Evolutionary conservation across 2,113 vertebrate genomes (phyloP).

Genomic region (Garra rufa): DNA sequence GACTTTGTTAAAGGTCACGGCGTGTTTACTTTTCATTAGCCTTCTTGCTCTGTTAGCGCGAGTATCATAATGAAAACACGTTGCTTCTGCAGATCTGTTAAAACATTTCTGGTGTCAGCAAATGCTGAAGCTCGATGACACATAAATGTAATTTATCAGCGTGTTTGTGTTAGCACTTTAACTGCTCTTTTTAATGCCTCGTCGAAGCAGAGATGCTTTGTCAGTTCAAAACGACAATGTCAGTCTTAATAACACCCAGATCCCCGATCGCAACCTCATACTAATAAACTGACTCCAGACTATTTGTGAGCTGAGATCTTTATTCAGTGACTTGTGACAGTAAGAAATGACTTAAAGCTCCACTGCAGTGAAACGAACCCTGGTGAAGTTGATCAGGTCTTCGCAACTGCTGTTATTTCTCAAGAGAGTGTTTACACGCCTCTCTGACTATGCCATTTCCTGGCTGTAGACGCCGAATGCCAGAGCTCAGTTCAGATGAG

Average conservation of each 20-base stretch:
- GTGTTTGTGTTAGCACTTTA: constrained; percentile 76
- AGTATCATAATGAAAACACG: constrained; percentile 73
- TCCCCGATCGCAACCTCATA: constrained; percentile 69
- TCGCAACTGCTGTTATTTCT: constrained; percentile 36
- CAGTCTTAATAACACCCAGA: constrained; percentile 75
- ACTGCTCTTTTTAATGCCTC: constrained; percentile 63
- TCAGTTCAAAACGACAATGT: constrained; percentile 77
- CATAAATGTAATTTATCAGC: constrained; percentile 78
- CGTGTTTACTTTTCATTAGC: constrained; percentile 76
- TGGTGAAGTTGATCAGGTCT: constrained; percentile 40
- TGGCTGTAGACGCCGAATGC: constrained; percentile 33
- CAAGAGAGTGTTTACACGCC: constrained; percentile 36
- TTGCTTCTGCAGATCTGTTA: constrained; percentile 70
- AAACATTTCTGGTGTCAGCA: constrained; percentile 78
- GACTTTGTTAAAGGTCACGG: constrained; percentile 74
- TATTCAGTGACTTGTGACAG: constrained; percentile 51
- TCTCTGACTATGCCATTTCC: constrained; percentile 44
- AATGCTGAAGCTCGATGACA: constrained; percentile 74
- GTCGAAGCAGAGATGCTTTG: constrained; percentile 73
- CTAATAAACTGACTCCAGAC: constrained; percentile 63
- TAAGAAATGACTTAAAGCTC: constrained; percentile 32
- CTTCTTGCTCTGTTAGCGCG: constrained; percentile 61
- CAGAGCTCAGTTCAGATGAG: constrained; percentile 46
- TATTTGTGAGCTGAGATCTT: constrained; percentile 65
- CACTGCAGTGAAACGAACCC: not conserved